Evolutionary conservation across 1,140 invertebrate genomes (phyloP).

Genomic region (Bicyclus anynana): DNA sequence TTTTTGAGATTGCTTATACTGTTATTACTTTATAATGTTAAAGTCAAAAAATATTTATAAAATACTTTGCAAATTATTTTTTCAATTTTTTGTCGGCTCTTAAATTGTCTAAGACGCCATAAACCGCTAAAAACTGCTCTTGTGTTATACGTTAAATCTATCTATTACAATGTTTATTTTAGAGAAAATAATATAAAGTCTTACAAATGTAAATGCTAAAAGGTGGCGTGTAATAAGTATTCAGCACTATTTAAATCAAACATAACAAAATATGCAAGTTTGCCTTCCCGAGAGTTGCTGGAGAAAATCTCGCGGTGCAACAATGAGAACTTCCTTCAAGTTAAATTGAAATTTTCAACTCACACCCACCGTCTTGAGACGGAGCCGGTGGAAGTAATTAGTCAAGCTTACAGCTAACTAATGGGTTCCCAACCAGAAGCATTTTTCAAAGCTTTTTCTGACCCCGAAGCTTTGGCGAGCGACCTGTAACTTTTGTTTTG

Average conservation of each 20-base stretch:
- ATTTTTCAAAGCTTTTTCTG: conserved; percentile 20
- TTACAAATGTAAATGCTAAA: no score
- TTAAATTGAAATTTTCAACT: conserved; percentile 25
- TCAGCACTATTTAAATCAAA: background rate
- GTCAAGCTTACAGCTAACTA: conserved; percentile 23
- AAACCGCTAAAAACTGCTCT: no score
- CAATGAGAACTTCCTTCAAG: conserved; percentile 18
- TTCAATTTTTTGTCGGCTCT: no score
- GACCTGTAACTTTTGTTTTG: background rate
- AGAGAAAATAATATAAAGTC: no score
- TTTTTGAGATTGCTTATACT: no score
- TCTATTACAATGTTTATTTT: no score
- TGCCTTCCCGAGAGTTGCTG: background rate
- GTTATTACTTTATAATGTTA: no score
- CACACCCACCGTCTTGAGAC: conserved; percentile 13
- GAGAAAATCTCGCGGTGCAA: background rate
- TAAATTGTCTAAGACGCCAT: no score
- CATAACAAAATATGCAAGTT: background rate
- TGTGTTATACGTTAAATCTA: no score
- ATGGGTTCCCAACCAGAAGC: conserved; percentile 13
- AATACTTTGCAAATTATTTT: no score
- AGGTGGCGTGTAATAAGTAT: no score
- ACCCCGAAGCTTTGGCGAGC: background rate
- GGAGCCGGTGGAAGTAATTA: conserved; percentile 16
- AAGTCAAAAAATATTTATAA: no score